A percentile compares a stretch with the other conserved stretches of the same genome.
Conservation (phyloP, 2,797 vertebrate genomes). For the Botia almorhae region DNA sequence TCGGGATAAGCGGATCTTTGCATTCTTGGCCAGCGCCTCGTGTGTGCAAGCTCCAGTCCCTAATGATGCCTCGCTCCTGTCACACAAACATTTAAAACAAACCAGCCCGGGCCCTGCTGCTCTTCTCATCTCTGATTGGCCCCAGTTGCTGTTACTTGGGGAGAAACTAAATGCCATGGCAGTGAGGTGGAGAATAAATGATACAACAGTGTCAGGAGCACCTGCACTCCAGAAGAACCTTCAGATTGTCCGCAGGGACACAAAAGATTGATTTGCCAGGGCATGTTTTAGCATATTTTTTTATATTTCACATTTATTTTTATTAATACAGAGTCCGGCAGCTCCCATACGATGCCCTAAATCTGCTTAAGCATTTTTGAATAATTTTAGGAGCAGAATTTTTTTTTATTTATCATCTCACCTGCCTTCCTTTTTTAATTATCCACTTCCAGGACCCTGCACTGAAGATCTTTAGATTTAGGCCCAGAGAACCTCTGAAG, state of each 20-base stretch:
- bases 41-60: slow-evolving; percentile 59
- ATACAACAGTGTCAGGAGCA: slow-evolving; percentile 54
- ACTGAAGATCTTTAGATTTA: slow-evolving; percentile 72
- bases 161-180: slow-evolving; percentile 46
- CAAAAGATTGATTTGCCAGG: slow-evolving; percentile 36
- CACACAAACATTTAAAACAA: slow-evolving; percentile 66
- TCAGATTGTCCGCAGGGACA: slow-evolving; percentile 36
- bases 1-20: slow-evolving; percentile 50
- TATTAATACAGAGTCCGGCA: slow-evolving; percentile 35
- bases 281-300: slow-evolving; percentile 20
- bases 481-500: slow-evolving; percentile 71
- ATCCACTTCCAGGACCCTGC: slow-evolving; percentile 64
- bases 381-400: slow-evolving; percentile 43
- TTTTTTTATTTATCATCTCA: slow-evolving; percentile 26
- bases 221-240: slow-evolving; percentile 46
- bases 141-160: slow-evolving; percentile 51
- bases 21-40: slow-evolving; percentile 57
- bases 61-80: slow-evolving; percentile 65
- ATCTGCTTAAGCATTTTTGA: slow-evolving; percentile 31
- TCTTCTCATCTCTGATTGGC: slow-evolving; percentile 64
- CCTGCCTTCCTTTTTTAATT: slow-evolving; percentile 52
- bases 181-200: slow-evolving; percentile 62
- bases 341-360: slow-evolving; percentile 34
- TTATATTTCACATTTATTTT: slow-evolving; percentile 11
- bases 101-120: slow-evolving; percentile 65